phyloP scores from a whole-genome alignment of 2,113 vertebrate genomes.

The Tragelaphus strepsiceros region DNA sequence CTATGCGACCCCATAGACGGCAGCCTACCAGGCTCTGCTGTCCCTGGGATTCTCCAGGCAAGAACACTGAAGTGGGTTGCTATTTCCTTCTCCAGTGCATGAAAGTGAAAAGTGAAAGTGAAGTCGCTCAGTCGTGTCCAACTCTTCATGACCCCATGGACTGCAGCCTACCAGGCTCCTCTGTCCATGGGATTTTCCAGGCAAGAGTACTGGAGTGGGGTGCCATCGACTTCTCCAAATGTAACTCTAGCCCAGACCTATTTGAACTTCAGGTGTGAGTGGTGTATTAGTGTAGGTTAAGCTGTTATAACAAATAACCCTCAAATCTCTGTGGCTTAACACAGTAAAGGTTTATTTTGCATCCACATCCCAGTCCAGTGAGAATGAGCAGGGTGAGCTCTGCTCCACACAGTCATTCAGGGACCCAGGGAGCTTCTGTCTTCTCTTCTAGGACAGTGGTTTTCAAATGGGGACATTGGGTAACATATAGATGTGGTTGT shows the following conservation, averaged over 20 bases:
- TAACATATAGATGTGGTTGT: background rate
- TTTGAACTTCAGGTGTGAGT: background rate
- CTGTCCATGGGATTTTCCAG: too few species aligned
- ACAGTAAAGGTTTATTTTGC: background rate
- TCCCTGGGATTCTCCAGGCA: too few species aligned
- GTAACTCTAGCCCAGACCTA: background rate
- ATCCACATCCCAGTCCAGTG: rapidly evolving
- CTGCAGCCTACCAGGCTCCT: too few species aligned
- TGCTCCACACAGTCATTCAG: background rate
- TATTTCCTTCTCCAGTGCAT: too few species aligned
- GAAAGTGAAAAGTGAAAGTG: too few species aligned
- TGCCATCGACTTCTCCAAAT: background rate
- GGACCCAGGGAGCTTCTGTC: background rate
- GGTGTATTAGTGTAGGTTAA: background rate
- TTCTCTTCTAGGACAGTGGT: background rate
- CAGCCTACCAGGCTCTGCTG: too few species aligned
- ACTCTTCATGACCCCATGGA: too few species aligned
- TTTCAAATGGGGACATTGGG: background rate
- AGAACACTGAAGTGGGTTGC: too few species aligned
- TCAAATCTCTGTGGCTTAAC: background rate
- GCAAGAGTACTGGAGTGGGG: too few species aligned
- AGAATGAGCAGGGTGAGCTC: background rate
- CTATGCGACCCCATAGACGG: too few species aligned
- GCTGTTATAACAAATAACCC: background rate
- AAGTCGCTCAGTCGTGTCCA: too few species aligned